Base-by-base conservation (phyloP, 2,888 invertebrate species). In the Lacanobia oleracea region DNA sequence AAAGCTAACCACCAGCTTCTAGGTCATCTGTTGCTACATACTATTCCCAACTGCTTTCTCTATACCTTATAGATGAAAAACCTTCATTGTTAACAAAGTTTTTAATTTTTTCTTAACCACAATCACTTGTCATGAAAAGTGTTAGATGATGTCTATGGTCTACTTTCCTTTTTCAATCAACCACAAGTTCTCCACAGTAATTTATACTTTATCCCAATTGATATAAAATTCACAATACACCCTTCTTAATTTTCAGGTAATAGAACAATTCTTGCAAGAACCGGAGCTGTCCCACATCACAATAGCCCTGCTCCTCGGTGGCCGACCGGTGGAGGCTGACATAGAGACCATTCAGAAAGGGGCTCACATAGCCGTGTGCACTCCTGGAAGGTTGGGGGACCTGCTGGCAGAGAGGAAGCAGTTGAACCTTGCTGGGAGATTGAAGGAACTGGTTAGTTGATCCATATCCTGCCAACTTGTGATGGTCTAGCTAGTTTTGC, bases 351-450 rank as follows among this genome's bases (percentile, higher is more conserved):
- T 99, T 68, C 96, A 96, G 79, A 95, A 96, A 61, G 98, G 98
- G 0, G 98, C 97, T 0, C 98, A 99, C 88, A 98, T 99, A 57
- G 96, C 99, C 8, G 97, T 99, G 61, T 99, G 98, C 68, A 99
- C 99, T 0, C 99, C 99, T 0, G 99, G 99, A 0, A 95, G 99
- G 74, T 93, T 99, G 12, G 98, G 98, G 90, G 99, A 99, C 93
- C 93, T 99, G 71, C 94, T 99, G 21, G 97, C 97, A 10, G 97
- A 98, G 85, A 97, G 97, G 84, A 97, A 97, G 66, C 97, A 97
- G 83, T 92, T 98, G 0, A 98, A 98, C 89, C 93, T 99, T 64
- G 96, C 97, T 21, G 96, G 96, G 1, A 96, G 97, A 65, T 96
- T 99, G 7, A 99, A 98, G 91, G 97, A 97, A 88, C 93, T 99